Conservation (phyloP, 2,797 vertebrate species). For the Melanotaenia parkinsoni region DNA sequence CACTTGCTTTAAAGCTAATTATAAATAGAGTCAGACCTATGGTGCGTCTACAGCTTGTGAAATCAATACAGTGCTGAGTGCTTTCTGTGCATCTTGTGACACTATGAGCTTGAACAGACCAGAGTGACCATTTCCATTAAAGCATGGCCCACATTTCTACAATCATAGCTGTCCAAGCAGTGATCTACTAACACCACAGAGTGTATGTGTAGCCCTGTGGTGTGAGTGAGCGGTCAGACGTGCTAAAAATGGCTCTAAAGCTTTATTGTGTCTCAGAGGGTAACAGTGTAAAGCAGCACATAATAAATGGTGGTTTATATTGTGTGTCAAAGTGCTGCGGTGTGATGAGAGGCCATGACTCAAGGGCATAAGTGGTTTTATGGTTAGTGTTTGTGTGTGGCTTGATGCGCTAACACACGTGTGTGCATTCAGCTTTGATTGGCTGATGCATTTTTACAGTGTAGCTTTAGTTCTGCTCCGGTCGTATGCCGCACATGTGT, state of each 20-base stretch:
- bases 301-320: slow-evolving; percentile 44
- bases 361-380: slow-evolving; percentile 44
- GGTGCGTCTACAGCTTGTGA: slow-evolving; percentile 2
- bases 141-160: slow-evolving; percentile 47
- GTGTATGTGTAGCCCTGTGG: slow-evolving; percentile 41
- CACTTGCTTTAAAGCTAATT: slow-evolving; percentile 29
- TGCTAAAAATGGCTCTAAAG: slow-evolving; percentile 48
- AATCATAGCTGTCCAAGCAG: slow-evolving; percentile 16
- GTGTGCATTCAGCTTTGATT: background rate
- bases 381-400: slow-evolving; percentile 1
- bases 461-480: background rate
- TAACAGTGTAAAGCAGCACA: slow-evolving; percentile 31
- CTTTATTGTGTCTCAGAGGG: slow-evolving; percentile 23
- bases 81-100: slow-evolving; percentile 11
- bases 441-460: slow-evolving; percentile 1
- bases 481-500: background rate
- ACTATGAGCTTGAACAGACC: slow-evolving; percentile 39
- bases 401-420: background rate
- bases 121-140: slow-evolving; percentile 38
- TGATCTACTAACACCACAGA: slow-evolving; percentile 24
- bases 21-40: slow-evolving; percentile 30
- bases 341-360: slow-evolving; percentile 36
- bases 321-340: slow-evolving; percentile 27
- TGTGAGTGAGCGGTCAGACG: slow-evolving; percentile 49
- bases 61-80: slow-evolving; percentile 33